Conservation (phyloP, 2,113 vertebrate genomes). For the Tor tambroides region DNA sequence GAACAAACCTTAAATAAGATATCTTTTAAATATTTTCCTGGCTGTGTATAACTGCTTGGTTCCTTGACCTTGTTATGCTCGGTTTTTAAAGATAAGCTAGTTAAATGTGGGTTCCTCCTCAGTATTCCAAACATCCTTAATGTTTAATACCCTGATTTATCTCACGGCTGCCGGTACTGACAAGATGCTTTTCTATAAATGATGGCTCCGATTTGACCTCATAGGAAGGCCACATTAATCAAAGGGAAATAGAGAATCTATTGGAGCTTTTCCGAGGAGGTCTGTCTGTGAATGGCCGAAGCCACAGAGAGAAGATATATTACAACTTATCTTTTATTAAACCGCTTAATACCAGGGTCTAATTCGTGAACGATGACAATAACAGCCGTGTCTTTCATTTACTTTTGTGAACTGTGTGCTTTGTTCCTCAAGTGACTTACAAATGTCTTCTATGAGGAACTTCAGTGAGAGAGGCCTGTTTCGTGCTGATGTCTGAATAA, state of each 20-base stretch:
- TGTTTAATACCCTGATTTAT: constrained; percentile 53
- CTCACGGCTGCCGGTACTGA: constrained; percentile 43
- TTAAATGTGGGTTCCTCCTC: constrained; percentile 5
- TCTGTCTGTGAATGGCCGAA: constrained; percentile 15
- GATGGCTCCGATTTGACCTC: constrained; percentile 54
- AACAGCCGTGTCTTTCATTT: neutral
- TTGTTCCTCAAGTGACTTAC: neutral
- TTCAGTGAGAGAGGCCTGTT: neutral
- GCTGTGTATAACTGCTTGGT: neutral
- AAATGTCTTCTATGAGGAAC: constrained; percentile 11
- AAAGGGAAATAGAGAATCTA: constrained; percentile 46
- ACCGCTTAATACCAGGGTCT: neutral
- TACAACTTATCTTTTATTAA: constrained; percentile 56
- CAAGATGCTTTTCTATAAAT: constrained; percentile 57
- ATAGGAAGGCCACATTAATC: constrained; percentile 58
- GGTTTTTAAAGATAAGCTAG: neutral
- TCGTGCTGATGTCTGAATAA: neutral
- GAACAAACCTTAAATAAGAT: neutral
- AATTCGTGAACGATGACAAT: neutral
- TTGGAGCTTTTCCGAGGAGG: constrained; percentile 13
- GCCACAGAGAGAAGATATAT: constrained; percentile 51
- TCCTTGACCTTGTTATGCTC: neutral
- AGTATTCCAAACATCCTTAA: constrained; percentile 31
- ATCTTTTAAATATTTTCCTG: neutral
- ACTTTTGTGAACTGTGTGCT: neutral